Evolutionary conservation across 2,797 vertebrate genomes (phyloP).

Genomic region (Syngnathus acus): DNA sequence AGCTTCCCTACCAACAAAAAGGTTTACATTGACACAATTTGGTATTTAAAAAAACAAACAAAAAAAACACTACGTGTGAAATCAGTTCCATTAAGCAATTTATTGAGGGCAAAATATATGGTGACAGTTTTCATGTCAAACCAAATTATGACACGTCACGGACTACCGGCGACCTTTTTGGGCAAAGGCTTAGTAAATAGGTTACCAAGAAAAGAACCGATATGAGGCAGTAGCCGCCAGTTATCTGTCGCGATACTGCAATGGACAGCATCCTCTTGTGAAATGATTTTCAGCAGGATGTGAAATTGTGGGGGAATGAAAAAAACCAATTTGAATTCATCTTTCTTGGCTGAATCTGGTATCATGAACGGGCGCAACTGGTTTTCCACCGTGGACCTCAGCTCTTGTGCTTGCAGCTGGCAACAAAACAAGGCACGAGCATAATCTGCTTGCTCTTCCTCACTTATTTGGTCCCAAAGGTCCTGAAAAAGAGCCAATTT

Average conservation of each 20-base stretch:
- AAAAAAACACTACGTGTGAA: neutral
- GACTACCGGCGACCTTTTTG: constrained; percentile 20
- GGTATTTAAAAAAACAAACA: no score
- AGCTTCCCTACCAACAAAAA: no score
- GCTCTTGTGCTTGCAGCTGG: constrained; percentile 40
- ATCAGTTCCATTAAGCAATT: neutral
- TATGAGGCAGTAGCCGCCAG: constrained; percentile 75
- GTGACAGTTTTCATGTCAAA: neutral
- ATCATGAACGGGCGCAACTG: constrained; percentile 69
- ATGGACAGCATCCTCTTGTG: constrained; percentile 59
- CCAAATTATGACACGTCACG: neutral
- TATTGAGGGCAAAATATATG: neutral
- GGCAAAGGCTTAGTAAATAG: constrained; percentile 15
- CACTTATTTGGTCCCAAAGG: constrained; percentile 67
- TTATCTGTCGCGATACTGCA: constrained; percentile 74
- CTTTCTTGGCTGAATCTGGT: constrained; percentile 23
- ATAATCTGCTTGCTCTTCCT: neutral
- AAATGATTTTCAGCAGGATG: constrained; percentile 62
- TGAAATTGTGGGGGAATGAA: constrained; percentile 73
- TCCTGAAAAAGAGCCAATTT: constrained; percentile 61
- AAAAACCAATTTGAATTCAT: constrained; percentile 61
- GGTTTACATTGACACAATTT: no score
- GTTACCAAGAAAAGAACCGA: constrained; percentile 65
- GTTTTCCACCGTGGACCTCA: constrained; percentile 53
- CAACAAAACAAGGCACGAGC: constrained; percentile 76